Conservation (phyloP, 2,797 vertebrate species). For the Gorsachius magnificus region DNA sequence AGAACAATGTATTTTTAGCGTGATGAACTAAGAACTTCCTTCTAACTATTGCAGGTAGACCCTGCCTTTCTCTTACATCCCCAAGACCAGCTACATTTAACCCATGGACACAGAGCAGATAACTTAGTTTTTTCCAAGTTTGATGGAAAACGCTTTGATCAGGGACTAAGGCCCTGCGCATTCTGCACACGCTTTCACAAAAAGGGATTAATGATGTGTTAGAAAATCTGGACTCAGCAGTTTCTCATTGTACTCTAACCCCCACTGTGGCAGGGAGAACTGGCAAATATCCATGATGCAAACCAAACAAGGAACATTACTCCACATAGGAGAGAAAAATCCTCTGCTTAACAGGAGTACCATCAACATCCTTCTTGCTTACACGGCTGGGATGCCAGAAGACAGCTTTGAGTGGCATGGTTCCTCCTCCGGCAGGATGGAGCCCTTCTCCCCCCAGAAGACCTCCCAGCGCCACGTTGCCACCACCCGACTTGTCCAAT, state of each 20-base stretch:
- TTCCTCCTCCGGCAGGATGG: not conserved
- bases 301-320: not conserved
- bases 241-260: not conserved
- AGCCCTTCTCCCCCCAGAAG: not conserved
- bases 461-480: accelerated
- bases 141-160: not conserved
- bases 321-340: not conserved
- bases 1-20: not conserved
- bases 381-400: not conserved
- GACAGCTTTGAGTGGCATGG: not conserved
- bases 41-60: not conserved
- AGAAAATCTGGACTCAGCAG: not conserved
- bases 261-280: not conserved
- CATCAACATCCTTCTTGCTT: not conserved
- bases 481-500: not conserved
- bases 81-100: not conserved
- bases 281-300: not conserved
- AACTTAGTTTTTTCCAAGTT: not conserved
- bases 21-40: not conserved
- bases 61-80: not conserved
- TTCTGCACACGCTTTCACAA: not conserved
- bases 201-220: not conserved
- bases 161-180: not conserved
- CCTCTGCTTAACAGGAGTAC: not conserved
- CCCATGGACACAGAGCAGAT: not conserved